A percentile compares a stretch with the other conserved stretches of the same genome.
Evolutionary conservation across 2,888 invertebrate genomes (phyloP).

Genomic region (Calliopum simillimum): DNA sequence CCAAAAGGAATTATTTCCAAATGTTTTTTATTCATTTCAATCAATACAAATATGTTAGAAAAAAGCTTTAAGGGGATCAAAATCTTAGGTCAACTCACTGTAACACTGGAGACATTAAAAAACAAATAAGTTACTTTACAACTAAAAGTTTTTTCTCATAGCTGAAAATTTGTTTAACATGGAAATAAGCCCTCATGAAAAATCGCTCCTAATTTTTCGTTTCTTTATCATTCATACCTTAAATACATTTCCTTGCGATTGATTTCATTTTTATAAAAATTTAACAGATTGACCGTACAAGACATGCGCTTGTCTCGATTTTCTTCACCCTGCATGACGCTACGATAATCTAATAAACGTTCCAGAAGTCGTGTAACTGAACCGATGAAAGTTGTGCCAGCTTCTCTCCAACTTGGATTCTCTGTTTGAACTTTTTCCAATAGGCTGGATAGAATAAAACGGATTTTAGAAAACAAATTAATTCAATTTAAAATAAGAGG

Average conservation of each 20-base stretch:
- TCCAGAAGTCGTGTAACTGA: slow-evolving; percentile 91
- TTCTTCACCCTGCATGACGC: slow-evolving; percentile 95
- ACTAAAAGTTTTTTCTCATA: too few relatives aligned
- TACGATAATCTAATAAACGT: slow-evolving; percentile 90
- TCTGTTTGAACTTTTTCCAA: slow-evolving; percentile 86
- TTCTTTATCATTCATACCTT: slow-evolving; percentile 61
- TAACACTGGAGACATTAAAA: too few relatives aligned
- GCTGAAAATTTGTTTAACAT: too few relatives aligned
- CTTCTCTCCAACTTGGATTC: slow-evolving; percentile 90
- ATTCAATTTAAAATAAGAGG: background rate
- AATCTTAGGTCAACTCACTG: too few relatives aligned
- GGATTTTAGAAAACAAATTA: slow-evolving; percentile 25
- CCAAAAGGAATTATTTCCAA: too few relatives aligned
- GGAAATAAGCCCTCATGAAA: too few relatives aligned
- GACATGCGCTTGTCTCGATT: slow-evolving; percentile 96
- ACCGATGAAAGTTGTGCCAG: slow-evolving; percentile 91
- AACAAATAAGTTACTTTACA: background rate
- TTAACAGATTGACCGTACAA: slow-evolving; percentile 93
- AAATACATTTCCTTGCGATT: slow-evolving; percentile 96
- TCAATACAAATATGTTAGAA: too few relatives aligned
- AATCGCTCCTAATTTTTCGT: background rate
- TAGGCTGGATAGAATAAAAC: slow-evolving; percentile 70
- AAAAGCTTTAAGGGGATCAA: too few relatives aligned
- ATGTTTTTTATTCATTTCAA: too few relatives aligned
- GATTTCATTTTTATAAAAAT: slow-evolving; percentile 96